Base-by-base conservation (phyloP, 2,888 invertebrate species). In the Phasia obesa region DNA sequence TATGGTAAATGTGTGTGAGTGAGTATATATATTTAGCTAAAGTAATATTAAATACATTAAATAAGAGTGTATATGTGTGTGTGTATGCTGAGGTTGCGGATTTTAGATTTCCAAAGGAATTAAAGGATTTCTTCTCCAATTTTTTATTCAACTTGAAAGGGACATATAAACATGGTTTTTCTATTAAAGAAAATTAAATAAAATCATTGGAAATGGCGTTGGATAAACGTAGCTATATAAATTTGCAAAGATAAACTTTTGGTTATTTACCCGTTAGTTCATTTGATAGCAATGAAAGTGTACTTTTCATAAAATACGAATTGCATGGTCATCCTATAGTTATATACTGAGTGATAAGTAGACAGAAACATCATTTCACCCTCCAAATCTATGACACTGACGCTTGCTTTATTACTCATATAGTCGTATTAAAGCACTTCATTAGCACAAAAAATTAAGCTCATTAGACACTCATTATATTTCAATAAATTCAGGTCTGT, bases 161-260 rank as follows among this genome's bases (percentile, higher is more conserved):
- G 76, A 77, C 75, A 70, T 49, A 75, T 74, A 87, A 87, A 87
- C 88, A 88, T 84, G 87, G 87, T 88, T 86, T 88, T 87, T 87
- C 88, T 86, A 86, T 88, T 89, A 87, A 87, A 85, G 88, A 86
- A 89, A 89, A 89, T 89, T 88, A 89, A 88, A 88, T 88, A 86
- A 81, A 84, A 67, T 76, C 71, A 76, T 79, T 79, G 67, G 71
- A 60, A 67, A 69, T 79, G 71, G 47, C 59, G 59, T 51, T 75
- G 38, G 47, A 13, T 59, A 59, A 21, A 76, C 67, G 38, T n/a
- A 59, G 23, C n/a, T 15, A 15, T 9, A 35, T 6, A 42, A 6
- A n/a, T 6, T 44, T 11, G 15, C 25, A 44, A 0, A 42, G 2
- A n/a, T 5, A 27, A 17, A 31, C 4, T n/a, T 42, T 38, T 9